Evolutionary conservation across 1,140 invertebrate species (phyloP).

Genomic region (Leptinotarsa undecemlineata): DNA sequence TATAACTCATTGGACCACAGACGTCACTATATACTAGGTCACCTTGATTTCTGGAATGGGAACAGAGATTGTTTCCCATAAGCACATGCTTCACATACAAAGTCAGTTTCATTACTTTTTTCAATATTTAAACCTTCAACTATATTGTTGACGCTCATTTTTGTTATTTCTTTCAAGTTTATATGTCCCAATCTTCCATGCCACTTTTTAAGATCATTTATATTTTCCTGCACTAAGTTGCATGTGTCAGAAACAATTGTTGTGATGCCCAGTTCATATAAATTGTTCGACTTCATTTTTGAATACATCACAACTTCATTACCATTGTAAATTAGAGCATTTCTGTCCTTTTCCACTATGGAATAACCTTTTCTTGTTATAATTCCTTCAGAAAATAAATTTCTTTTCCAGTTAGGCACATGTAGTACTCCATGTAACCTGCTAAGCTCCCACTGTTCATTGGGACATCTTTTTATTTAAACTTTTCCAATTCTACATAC

Average conservation of each 20-base stretch:
- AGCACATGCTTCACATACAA: constrained; percentile 42
- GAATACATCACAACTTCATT: too few species aligned
- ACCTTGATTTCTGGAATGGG: constrained; percentile 16
- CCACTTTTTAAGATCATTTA: not conserved
- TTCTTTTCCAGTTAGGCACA: constrained; percentile 18
- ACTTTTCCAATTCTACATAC: too few species aligned
- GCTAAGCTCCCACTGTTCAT: too few species aligned
- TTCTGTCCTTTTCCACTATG: constrained; percentile 9
- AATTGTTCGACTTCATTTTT: not conserved
- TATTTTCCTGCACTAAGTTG: not conserved
- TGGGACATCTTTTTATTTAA: too few species aligned
- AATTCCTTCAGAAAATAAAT: constrained; percentile 23
- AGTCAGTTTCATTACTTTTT: not conserved
- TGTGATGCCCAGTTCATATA: not conserved
- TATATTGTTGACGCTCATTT: not conserved
- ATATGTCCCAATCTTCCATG: not conserved
- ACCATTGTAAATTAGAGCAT: too few species aligned
- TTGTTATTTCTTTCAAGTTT: not conserved
- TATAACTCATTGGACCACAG: constrained; percentile 28
- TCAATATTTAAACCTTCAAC: too few species aligned
- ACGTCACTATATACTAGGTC: constrained; percentile 26
- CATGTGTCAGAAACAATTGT: too few species aligned
- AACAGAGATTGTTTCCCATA: constrained; percentile 47
- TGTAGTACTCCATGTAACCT: not conserved
- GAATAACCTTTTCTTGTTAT: constrained; percentile 1